Evolutionary conservation across 1,140 invertebrate species (phyloP).

Genomic region (Eupristina koningsbergeri): DNA sequence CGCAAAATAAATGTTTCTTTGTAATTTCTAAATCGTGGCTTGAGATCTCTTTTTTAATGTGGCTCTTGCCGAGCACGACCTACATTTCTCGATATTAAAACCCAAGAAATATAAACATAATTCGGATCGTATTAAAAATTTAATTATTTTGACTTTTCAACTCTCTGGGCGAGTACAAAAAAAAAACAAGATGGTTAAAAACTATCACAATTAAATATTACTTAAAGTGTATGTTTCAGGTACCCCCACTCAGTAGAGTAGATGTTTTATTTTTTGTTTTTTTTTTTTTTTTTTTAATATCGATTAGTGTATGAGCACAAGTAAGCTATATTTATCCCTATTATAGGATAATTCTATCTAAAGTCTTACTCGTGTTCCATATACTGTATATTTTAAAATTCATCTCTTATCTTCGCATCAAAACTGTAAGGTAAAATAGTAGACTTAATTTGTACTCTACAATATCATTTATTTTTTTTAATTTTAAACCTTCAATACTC

Average conservation of each 20-base stretch:
- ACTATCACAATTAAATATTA: neutral
- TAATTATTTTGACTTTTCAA: neutral
- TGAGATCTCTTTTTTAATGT: neutral
- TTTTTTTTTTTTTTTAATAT: neutral
- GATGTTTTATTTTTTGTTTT: no score
- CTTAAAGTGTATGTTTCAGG: neutral
- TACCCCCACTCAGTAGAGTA: no score
- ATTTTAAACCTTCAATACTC: neutral
- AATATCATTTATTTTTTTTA: constrained; percentile 13
- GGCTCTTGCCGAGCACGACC: neutral
- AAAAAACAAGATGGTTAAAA: neutral
- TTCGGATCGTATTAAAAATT: neutral
- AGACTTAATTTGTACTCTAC: neutral
- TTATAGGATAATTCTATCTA: neutral
- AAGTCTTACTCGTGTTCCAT: neutral
- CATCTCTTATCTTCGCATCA: neutral
- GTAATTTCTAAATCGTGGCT: neutral
- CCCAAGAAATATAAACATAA: neutral
- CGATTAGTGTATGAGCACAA: neutral
- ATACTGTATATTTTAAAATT: constrained; percentile 1
- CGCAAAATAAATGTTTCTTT: neutral
- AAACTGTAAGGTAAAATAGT: neutral
- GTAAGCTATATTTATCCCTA: neutral
- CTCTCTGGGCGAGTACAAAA: neutral
- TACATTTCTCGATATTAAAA: neutral